Evolutionary conservation across 2,888 invertebrate genomes (phyloP), one percentile per base, ranked within the genome.

Genomic region (Cheiracanthium punctorium): DNA sequence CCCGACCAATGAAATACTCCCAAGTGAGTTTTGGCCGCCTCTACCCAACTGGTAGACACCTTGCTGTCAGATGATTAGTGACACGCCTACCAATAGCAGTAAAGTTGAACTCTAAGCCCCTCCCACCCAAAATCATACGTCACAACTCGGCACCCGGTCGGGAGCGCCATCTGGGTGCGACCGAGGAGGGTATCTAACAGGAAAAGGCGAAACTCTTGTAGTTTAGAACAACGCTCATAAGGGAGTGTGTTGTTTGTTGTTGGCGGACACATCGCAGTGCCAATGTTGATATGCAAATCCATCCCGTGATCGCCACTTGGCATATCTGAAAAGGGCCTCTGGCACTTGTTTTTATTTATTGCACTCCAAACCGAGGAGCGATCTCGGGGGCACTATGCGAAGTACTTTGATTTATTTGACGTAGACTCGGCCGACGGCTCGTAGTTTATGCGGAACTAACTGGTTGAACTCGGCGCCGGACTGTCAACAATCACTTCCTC

Each of bases 41-140:
- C 8, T 20, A 20, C 10, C 65, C 20, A 12, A 85, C 80, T 85
- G 69, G 85, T 30, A 5, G 64, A 24, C 24, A 24, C 58, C 30
- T 75, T 80, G 80, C 85, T 85, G 85, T 85, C 80, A 79, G 75
- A 77, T 85, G 85, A 85, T 85, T 80, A 85, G 85, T 37, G 85
- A 73, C 80, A 74, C 85, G 85, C 85, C 85, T 37, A 71, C 85
- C 85, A 85, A 85, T 85, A 43, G 85, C 65, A 30, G 80, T 41
- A 24, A 43, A 80, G 75, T 64, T 58, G 74, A n/a, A 28, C 41
- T 17, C 70, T 32, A 71, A 75, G 71, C 48, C 29, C 74, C 85
- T 65, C 85, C 85, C 24, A 41, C 29, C 24, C 10, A 30, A 17
- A 48, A 43, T 33, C 72, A 72, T 64, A 33, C 67, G 48, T 65